phyloP scores from a whole-genome alignment of 1,140 invertebrate species.

The Rhopalosiphum maidis region DNA sequence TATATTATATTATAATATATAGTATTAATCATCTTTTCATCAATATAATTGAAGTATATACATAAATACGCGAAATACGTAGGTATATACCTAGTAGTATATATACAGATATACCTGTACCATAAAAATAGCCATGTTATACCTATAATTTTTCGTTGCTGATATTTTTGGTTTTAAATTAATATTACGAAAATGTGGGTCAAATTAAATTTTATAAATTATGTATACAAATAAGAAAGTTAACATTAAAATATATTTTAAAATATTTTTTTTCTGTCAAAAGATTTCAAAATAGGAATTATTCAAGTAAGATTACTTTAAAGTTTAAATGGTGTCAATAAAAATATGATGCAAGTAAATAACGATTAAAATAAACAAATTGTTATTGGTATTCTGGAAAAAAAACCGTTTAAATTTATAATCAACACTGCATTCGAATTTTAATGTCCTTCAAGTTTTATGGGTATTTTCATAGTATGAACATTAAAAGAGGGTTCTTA shows the following conservation, averaged over 20 bases:
- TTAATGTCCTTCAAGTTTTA: not conserved
- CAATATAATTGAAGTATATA: not conserved
- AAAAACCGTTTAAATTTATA: constrained; percentile 8
- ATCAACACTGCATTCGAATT: not conserved
- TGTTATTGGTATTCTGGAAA: not conserved
- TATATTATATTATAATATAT: not conserved
- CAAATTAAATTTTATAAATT: not conserved
- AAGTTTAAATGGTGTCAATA: not conserved
- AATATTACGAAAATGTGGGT: not conserved
- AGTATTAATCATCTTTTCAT: not conserved
- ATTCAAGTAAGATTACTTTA: not conserved
- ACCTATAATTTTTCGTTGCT: not conserved
- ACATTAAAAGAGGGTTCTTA: not conserved
- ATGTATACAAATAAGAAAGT: not conserved
- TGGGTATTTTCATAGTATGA: not conserved
- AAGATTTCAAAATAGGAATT: not conserved
- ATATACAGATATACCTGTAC: not conserved
- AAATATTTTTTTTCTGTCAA: not conserved
- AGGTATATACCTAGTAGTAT: not conserved
- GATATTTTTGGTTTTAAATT: not conserved
- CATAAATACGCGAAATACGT: not conserved
- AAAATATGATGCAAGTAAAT: not conserved
- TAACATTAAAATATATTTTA: too few relatives aligned
- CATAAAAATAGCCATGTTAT: not conserved
- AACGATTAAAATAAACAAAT: not conserved